A percentile compares a stretch with the other conserved stretches of the same genome.
Evolutionary conservation across 2,888 invertebrate genomes (phyloP).

Genomic region (Acanthoscelides obtectus): DNA sequence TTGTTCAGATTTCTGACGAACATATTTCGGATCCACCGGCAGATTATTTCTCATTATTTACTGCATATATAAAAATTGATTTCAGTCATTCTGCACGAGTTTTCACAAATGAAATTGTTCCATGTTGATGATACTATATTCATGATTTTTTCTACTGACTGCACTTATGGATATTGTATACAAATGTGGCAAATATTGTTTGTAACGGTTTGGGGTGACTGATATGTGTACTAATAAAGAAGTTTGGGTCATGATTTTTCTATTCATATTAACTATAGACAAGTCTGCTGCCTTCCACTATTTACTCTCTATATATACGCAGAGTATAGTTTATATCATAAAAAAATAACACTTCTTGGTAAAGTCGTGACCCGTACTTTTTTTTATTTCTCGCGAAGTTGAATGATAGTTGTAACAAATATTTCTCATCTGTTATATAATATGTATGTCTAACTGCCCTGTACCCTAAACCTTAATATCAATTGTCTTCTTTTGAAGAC

Average conservation of each 20-base stretch:
- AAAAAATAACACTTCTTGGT: neutral
- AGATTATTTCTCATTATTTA: too few species aligned
- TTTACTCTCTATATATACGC: neutral
- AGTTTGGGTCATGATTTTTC: neutral
- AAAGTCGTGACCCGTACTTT: neutral
- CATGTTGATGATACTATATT: neutral
- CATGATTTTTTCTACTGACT: neutral
- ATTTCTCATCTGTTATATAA: neutral
- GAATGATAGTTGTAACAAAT: neutral
- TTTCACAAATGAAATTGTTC: too few species aligned
- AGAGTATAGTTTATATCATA: neutral
- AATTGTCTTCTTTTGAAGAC: neutral
- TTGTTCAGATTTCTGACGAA: too few species aligned
- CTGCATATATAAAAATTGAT: too few species aligned
- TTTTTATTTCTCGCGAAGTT: neutral
- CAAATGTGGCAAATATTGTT: neutral
- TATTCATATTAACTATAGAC: neutral
- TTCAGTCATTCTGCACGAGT: too few species aligned
- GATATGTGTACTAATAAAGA: neutral
- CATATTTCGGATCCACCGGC: too few species aligned
- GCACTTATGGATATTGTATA: neutral
- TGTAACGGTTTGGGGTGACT: neutral
- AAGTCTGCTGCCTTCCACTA: neutral
- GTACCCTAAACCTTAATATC: neutral
- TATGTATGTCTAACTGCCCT: neutral